Evolutionary conservation across 1,140 invertebrate genomes (phyloP), one percentile per base, ranked within the genome.

Genomic region (Scaptomyza graminum): DNA sequence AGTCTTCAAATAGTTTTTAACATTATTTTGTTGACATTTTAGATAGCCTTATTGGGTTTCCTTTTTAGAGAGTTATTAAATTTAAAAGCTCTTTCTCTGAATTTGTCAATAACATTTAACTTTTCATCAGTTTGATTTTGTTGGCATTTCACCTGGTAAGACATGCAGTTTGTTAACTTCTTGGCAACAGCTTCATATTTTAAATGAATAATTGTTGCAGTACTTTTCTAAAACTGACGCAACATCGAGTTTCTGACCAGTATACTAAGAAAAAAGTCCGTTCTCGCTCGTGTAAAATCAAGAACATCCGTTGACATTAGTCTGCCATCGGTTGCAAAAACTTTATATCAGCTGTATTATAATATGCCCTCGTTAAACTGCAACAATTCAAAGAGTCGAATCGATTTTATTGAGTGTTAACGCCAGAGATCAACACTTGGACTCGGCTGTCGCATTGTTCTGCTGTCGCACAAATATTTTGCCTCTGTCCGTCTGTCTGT

Each of bases 401-500:
- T 28, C 55, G 55, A 31, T 57, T 46, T 15, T 57, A 57, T 57
- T 57, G 37, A 67, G 55, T 60, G 46, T 44, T 66, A 51, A 66
- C 54, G 64, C 64, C 54, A 51, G 55, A 39, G 44, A 66, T 74
- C 39, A 37, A 37, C 46, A 46, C 44, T 59, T 62, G 44, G 41
- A 52, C 15, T 55, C 7, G 7, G 34, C 11, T 49, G 39, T 46
- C 13, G 65, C 71, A 74, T 74, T 74, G 71, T 74, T 74, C 34
- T 63, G 39, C 12, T 12, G 11, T 5, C 22, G 9, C 44, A 15
- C 13, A 31, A 46, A 50, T 51, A 31, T 57, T n/a, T 57, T 3
- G 52, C n/a, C 28, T 25, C 15, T 13, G 34, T 47, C 37, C 7
- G 56, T 16, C 49, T 12, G 52, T 28, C 52, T 12, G 41, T 41